phyloP scores from a whole-genome alignment of 1,140 invertebrate genomes.

The Protaetia brevitarsis region DNA sequence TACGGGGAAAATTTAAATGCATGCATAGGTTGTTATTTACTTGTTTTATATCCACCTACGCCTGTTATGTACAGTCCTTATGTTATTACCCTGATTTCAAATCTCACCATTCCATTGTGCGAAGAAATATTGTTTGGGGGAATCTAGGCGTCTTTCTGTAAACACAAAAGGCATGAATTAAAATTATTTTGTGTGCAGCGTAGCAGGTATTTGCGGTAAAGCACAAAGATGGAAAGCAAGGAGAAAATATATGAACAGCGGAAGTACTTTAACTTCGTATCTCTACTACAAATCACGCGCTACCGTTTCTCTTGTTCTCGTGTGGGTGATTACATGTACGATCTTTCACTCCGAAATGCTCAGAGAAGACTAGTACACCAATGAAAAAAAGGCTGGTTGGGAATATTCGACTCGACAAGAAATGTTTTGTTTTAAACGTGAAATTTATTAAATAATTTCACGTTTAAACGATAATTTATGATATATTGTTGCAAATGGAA shows the following conservation, averaged over 20 bases:
- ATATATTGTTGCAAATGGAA: too few species aligned
- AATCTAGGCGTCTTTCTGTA: background rate
- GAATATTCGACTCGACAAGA: background rate
- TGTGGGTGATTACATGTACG: constrained; percentile 2
- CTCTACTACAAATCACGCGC: constrained; percentile 11
- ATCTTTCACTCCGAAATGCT: background rate
- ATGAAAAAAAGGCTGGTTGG: background rate
- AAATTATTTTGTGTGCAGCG: constrained; percentile 1
- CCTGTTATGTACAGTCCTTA: too few species aligned
- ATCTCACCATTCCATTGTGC: too few species aligned
- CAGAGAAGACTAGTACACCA: background rate
- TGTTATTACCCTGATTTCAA: too few species aligned
- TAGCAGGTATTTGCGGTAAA: background rate
- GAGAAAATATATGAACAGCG: background rate
- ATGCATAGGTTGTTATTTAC: too few species aligned
- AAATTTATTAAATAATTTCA: too few species aligned
- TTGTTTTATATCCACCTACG: too few species aligned
- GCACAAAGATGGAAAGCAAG: background rate
- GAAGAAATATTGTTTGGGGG: background rate
- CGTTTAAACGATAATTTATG: too few species aligned
- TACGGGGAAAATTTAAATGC: too few species aligned
- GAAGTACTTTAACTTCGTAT: constrained; percentile 14
- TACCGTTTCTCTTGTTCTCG: constrained; percentile 10
- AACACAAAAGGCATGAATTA: background rate
- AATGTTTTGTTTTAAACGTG: too few species aligned